These are phyloP conservation scores for Macrophya annulata DNA, from an alignment of 2,888 invertebrate genomes.

Conservation along the genomic window DNA sequence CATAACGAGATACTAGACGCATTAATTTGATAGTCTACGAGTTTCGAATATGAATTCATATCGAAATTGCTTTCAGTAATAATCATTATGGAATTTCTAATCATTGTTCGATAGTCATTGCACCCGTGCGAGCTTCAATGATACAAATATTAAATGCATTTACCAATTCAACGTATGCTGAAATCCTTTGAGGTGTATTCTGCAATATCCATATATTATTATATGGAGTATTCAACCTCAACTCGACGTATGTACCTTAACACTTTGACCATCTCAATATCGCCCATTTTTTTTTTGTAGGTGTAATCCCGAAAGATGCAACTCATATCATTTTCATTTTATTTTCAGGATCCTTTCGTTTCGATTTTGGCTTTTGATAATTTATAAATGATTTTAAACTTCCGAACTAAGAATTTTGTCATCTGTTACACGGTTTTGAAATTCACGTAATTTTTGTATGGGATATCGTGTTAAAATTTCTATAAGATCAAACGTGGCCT, in stretches of 20 bases:
- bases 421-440: too few relatives aligned
- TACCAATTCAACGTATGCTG: neutral
- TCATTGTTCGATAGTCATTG: constrained; percentile 65
- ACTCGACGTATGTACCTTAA: neutral
- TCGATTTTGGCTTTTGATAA: too few relatives aligned
- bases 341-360: too few relatives aligned
- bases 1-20: constrained; percentile 60
- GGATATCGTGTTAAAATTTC: neutral
- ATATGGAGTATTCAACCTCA: neutral
- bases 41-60: constrained; percentile 69
- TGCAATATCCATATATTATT: neutral
- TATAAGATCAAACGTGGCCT: too few relatives aligned
- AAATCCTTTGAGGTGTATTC: neutral
- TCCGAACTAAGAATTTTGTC: too few relatives aligned
- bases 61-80: constrained; percentile 66
- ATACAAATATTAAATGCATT: constrained; percentile 4
- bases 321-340: too few relatives aligned
- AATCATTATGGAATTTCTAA: constrained; percentile 72
- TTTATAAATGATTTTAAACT: neutral
- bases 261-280: neutral
- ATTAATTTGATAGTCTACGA: constrained; percentile 63
- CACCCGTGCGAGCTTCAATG: neutral
- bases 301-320: too few relatives aligned
- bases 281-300: too few relatives aligned
- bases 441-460: neutral